Base-by-base conservation (phyloP, 2,797 vertebrate species). In the Clarias fuscus region DNA sequence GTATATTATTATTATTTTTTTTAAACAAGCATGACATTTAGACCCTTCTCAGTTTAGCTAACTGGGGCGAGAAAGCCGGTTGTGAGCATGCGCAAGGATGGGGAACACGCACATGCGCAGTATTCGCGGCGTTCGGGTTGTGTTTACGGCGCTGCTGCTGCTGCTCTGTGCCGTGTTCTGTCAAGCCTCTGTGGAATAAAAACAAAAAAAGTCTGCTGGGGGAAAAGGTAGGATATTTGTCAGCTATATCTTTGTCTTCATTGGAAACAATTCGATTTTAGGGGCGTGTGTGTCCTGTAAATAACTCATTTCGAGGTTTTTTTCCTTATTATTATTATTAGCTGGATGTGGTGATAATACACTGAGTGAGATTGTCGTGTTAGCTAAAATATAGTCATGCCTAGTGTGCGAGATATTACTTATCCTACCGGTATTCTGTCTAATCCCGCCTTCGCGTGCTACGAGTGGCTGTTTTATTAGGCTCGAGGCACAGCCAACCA, bases 141-240 rank as follows among this genome's bases (percentile, higher is more conserved):
- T 96, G 96, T 96, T 96, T 96, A 96, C 95, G 95, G 95, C 93
- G 89, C 88, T 90, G 91, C 92, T 43, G 2, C 43, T 93, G 92
- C 88, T 92, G 91, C 93, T 94, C 18, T 88, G 84, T 72, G 90
- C 94, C 94, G 94, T 95, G 95, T 93, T 86, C 91, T 93, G 90
- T 91, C 93, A 93, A 92, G 90, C 88, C 61, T 91, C 83, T 84
- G n/a, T 89, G 94, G 92, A 95, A 88, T 93, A 93, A 93, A 88
- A 92, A 61, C 37, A 80, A 70, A 70, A 61, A n/a, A 43, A 40
- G 56, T 88, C 15, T 89, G 67, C 88, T 3, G 90, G 88, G 92
- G 88, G 89, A 90, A 89, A 90, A 94, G 95, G 96, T 96, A 93
- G 90, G 93, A 61, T 62, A 18, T 53, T 73, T 78, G 65, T 20